Conservation (phyloP, 1,140 invertebrate genomes). For the Scylla paramamosain region DNA sequence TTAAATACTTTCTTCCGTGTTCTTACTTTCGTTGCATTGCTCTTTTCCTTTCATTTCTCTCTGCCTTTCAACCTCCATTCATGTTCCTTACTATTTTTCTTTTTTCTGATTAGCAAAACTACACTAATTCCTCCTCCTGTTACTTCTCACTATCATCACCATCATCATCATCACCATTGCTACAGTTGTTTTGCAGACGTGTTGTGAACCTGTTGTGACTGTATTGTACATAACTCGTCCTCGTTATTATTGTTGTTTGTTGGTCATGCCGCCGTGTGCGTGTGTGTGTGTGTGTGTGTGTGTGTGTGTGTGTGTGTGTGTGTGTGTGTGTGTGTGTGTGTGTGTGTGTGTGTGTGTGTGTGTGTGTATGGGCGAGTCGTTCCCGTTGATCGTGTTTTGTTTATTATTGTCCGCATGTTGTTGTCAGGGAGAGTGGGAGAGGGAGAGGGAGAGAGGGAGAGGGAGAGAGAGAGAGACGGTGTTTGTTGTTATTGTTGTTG, state of each 20-base stretch:
- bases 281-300: conserved; percentile 6
- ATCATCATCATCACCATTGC: not conserved
- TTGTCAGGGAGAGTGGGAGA: not conserved
- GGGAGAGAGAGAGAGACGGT: not conserved
- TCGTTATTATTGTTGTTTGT: conserved; percentile 24
- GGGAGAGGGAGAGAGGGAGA: not conserved
- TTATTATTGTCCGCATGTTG: conserved; percentile 3
- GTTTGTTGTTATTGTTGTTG: conserved; percentile 14
- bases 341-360: not conserved
- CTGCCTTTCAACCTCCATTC: too few species aligned
- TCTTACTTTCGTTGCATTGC: too few species aligned
- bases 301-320: conserved; percentile 5
- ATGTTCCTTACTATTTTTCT: too few species aligned
- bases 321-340: conserved; percentile 20
- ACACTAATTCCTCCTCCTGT: too few species aligned
- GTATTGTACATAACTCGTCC: not conserved
- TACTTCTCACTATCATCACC: not conserved
- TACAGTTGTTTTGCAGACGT: not conserved
- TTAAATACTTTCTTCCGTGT: too few species aligned
- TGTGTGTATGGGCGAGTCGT: too few species aligned
- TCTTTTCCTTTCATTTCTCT: too few species aligned
- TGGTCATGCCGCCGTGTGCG: not conserved
- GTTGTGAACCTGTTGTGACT: conserved; percentile 5
- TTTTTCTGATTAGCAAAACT: too few species aligned
- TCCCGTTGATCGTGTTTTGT: not conserved